Evolutionary conservation across 2,113 vertebrate genomes (phyloP), one percentile per base, ranked within the genome.

Genomic region (Antennarius striatus): DNA sequence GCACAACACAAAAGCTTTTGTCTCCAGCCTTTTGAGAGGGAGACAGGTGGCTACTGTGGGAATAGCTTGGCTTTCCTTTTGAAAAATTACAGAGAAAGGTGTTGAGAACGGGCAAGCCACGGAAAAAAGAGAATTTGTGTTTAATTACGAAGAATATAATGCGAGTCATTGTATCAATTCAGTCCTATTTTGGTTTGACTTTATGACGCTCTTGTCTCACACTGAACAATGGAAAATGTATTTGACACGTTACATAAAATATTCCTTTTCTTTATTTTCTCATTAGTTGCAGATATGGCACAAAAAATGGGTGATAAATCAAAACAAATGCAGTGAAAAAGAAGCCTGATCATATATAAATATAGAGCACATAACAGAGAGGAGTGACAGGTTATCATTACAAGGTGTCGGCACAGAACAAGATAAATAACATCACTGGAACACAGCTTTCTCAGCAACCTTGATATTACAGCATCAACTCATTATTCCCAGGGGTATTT

Each of bases 201-300:
- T 28, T 50, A 59, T 17, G 32, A 28, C 45, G 12, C 40, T 58
- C n/a, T 49, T 6, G 13, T 50, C 10, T 52, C 3, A 6, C 12
- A 14, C 10, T 12, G 14, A 1, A 39, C 14, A 16, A 10, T 13
- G 11, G 54, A 42, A 60, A 36, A 79, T 16, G 12, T 48, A 66
- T 54, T 51, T 45, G 60, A 86, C 68, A 73, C 48, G 17, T 48
- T 29, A 47, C 56, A 66, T 90, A 89, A 92, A 92, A 92, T 91
- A 90, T 81, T 86, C 78, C 72, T 87, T 89, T 86, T 89, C 81
- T 92, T 92, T 91, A 89, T 91, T 91, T 90, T 88, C 87, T 89
- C 87, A 91, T 91, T 90, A 92, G 90, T 91, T 92, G 88, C 91
- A 92, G 85, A 81, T 90, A 88, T 91, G 90, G 84, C 84, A 91